These are phyloP conservation scores for Holacanthella duospinosa DNA, from an alignment of 2,888 invertebrate species.

Conservation along the genomic window DNA sequence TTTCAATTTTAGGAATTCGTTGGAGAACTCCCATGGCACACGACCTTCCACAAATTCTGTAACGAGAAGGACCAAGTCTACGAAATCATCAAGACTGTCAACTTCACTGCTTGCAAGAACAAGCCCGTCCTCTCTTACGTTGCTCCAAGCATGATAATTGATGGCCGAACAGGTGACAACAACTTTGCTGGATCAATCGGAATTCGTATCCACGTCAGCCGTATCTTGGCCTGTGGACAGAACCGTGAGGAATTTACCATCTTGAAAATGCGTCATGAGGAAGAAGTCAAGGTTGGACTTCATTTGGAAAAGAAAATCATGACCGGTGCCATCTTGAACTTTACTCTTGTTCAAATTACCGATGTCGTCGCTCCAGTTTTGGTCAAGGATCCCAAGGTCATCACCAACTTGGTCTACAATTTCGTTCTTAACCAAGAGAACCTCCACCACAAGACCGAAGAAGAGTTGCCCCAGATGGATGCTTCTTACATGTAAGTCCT, in stretches of 20 bases:
- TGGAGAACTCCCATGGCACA: conserved; percentile 19
- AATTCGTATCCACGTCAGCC: conserved; percentile 21
- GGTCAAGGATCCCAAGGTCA: conserved; percentile 16
- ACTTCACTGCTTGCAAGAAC: conserved; percentile 42
- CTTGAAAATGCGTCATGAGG: conserved; percentile 20
- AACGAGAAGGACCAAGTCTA: conserved; percentile 34
- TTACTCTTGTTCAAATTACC: conserved; percentile 20
- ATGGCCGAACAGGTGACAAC: conserved; percentile 36
- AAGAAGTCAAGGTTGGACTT: conserved; percentile 27
- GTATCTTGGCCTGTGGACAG: conserved; percentile 31
- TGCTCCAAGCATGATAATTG: conserved; percentile 24
- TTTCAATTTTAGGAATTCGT: not conserved
- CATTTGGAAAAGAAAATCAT: conserved; percentile 22
- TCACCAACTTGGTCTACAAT: conserved; percentile 20
- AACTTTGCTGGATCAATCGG: conserved; percentile 18
- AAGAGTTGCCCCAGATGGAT: conserved; percentile 6
- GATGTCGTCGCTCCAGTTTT: not conserved
- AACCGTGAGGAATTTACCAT: conserved; percentile 24
- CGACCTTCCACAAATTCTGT: conserved; percentile 29
- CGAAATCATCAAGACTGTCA: conserved; percentile 42
- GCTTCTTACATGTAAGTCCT: not conserved
- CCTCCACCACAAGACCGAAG: conserved; percentile 11
- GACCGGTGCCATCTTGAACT: conserved; percentile 28
- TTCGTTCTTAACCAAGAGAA: conserved; percentile 17
- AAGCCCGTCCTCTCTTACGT: conserved; percentile 38